Percentiles rank a stretch among this genome's conserved stretches.
phyloP scores from a whole-genome alignment of 2,888 invertebrate genomes.

The Cyaniris semiargus region DNA sequence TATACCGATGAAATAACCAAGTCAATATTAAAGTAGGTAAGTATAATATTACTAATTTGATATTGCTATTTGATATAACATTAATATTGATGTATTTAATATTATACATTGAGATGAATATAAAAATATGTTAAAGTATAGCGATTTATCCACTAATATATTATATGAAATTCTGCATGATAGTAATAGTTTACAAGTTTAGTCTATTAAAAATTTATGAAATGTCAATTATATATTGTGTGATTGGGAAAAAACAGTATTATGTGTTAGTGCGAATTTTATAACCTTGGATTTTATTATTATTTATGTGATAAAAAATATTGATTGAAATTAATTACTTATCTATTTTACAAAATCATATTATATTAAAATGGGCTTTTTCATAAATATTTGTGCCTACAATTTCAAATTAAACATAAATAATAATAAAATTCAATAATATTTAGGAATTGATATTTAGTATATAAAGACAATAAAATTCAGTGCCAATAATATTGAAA shows the following conservation, averaged over 20 bases:
- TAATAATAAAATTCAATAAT: slow-evolving; percentile 10
- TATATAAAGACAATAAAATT: slow-evolving; percentile 43
- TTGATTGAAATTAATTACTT: not conserved
- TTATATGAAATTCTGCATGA: not conserved
- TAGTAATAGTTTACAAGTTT: not conserved
- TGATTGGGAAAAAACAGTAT: slow-evolving; percentile 29
- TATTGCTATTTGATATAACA: not conserved
- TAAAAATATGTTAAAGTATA: not conserved
- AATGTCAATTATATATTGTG: slow-evolving; percentile 29
- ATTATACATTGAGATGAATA: not conserved
- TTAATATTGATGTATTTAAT: slow-evolving; percentile 1
- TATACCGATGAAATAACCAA: not conserved
- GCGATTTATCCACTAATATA: not conserved
- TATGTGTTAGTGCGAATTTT: slow-evolving; percentile 23
- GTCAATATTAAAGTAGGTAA: slow-evolving; percentile 10
- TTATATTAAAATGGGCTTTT: not conserved
- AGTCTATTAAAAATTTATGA: not conserved
- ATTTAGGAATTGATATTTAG: slow-evolving; percentile 33
- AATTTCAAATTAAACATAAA: not conserved
- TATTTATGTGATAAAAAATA: not conserved
- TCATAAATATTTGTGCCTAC: not conserved
- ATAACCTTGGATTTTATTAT: slow-evolving; percentile 33
- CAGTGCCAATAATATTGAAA: slow-evolving; percentile 44
- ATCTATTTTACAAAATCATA: not conserved
- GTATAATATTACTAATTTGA: not conserved